phyloP scores from a whole-genome alignment of 92 coral and sea anemone species.

The Siderastrea radians region DNA sequence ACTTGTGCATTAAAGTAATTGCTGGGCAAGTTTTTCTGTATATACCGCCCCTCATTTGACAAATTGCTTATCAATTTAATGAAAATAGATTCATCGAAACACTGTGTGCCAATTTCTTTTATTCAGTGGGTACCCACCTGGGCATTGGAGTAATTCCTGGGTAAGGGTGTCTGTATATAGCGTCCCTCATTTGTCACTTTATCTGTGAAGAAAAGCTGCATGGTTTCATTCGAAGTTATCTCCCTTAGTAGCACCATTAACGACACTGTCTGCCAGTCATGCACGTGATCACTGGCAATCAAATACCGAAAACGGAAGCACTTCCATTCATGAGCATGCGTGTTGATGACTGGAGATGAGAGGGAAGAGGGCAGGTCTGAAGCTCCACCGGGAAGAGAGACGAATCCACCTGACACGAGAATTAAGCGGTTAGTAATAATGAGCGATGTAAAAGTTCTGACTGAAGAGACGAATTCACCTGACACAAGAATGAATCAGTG shows the following conservation, averaged over 20 bases:
- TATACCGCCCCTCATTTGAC: background rate
- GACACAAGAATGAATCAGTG: too few relatives aligned
- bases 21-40: too few relatives aligned
- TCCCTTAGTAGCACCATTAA: background rate
- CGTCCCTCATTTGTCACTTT: background rate
- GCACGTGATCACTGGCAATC: conserved; percentile 1
- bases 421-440: background rate
- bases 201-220: conserved; percentile 5
- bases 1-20: too few relatives aligned
- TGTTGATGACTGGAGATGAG: conserved; percentile 40
- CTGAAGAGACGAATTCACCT: too few relatives aligned
- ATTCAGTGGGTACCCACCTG: background rate
- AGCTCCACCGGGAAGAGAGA: background rate
- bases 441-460: background rate
- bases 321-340: conserved; percentile 49
- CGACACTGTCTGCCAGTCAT: background rate
- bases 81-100: too few relatives aligned
- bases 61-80: too few relatives aligned
- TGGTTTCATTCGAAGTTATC: background rate
- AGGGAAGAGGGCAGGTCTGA: background rate
- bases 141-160: conserved; percentile 14
- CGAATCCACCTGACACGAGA: conserved; percentile 8
- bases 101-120: background rate
- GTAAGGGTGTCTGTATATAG: conserved; percentile 25
- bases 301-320: conserved; percentile 63